Base-by-base conservation (phyloP, 2,797 vertebrate species). In the Melanotaenia pygmaea region DNA sequence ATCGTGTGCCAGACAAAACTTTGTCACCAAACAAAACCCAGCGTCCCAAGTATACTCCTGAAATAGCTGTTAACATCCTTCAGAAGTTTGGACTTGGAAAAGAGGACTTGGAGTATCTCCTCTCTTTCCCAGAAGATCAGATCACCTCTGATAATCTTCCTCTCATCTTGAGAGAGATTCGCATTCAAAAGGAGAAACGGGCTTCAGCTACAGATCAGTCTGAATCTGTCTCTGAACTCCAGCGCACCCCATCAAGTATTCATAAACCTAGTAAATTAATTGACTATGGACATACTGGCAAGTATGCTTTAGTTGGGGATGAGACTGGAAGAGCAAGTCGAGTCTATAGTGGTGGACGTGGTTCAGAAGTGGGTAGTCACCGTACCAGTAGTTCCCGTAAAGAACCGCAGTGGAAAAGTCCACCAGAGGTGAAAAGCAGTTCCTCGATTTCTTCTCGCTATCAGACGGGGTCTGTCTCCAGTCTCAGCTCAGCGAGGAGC, bases 71-170 rank as follows among this genome's bases (percentile, higher is more conserved):
- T 47, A 96, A 94, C 72, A 97, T 99, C 70, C 92, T 99, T 62
- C 91, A 95, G 40, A 96, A 95, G 50, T 97, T 98, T 61, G 97
- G 97, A 69, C 93, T 99, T 60, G 96, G 97, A 50, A 97, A 96
- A 56, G 97, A 98, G 54, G 98, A 99, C 71, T 85, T 99, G 77
- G 96, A 98, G 76, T 94, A 96, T 78, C 96, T 99, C 26, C 96
- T 97, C 64, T 94, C 95, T 47, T 99, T 96, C 72, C 97, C 97
- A 1, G 98, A 99, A 30, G 95, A 98, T 54, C 96, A 98, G 82
- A 88, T 99, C 64, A 98, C 97, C 0, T 96, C 97, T 1, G 95
- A 94, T 66, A 99, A 97, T 87, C 94, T 99, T 86, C 97, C 96
- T 0, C 93, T 95, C 37, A 97, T 99, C 87, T 91, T 99, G 75